Conservation (phyloP, 1,140 invertebrate genomes). For the Drosophila nebulosa region DNA sequence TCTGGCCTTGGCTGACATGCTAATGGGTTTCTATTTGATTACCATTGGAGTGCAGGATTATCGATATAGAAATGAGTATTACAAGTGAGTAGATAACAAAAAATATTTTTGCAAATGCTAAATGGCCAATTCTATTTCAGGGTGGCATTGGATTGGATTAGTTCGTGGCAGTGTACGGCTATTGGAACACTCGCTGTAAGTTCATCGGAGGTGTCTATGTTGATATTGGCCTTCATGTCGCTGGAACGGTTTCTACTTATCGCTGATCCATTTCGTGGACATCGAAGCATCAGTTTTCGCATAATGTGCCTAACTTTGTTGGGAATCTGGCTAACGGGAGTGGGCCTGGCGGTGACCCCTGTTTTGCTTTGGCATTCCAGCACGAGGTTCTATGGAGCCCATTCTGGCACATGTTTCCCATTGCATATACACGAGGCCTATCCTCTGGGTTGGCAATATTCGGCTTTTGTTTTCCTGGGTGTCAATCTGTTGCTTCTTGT, state of each 20-base stretch:
- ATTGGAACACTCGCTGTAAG: constrained; percentile 86
- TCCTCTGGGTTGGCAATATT: constrained; percentile 88
- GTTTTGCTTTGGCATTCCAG: constrained; percentile 85
- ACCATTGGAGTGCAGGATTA: constrained; percentile 87
- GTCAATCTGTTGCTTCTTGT: constrained; percentile 85
- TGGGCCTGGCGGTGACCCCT: constrained; percentile 86
- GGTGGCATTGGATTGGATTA: constrained; percentile 86
- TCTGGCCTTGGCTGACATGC: constrained; percentile 88
- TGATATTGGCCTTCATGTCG: constrained; percentile 89
- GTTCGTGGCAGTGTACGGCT: constrained; percentile 85
- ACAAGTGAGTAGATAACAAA: constrained; percentile 60
- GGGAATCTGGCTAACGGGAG: constrained; percentile 85
- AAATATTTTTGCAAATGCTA: neutral
- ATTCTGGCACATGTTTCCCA: constrained; percentile 87
- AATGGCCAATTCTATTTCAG: constrained; percentile 15
- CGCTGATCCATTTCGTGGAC: constrained; percentile 85
- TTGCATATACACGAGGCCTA: constrained; percentile 88
- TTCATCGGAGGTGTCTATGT: constrained; percentile 88
- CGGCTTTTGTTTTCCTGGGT: constrained; percentile 87
- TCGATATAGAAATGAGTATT: constrained; percentile 85
- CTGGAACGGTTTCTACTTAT: constrained; percentile 88
- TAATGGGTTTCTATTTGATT: constrained; percentile 90
- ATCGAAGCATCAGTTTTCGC: constrained; percentile 83
- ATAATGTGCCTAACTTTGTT: constrained; percentile 81
- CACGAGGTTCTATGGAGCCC: constrained; percentile 85